A percentile compares a stretch with the other conserved stretches of the same genome.
Conservation (phyloP, 2,888 invertebrate genomes). For the Eutolmus rufibarbis region DNA sequence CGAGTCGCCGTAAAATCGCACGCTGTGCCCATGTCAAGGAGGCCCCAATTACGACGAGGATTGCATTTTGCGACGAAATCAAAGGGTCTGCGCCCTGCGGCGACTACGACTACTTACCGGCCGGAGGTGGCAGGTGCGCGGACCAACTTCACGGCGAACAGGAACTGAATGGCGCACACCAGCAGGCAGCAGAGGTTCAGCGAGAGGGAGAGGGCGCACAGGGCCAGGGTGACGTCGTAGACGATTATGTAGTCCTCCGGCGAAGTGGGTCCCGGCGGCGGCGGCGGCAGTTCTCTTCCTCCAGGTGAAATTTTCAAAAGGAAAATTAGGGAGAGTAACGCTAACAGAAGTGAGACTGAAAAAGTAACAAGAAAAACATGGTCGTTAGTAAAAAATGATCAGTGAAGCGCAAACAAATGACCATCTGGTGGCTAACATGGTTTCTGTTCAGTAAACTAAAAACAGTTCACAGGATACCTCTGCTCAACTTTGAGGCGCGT, state of each 20-base stretch:
- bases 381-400: background rate
- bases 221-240: conserved; percentile 88
- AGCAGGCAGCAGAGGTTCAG: conserved; percentile 89
- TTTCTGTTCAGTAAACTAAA: background rate
- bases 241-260: conserved; percentile 86
- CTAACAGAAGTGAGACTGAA: conserved; percentile 79
- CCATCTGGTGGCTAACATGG: background rate
- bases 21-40: background rate
- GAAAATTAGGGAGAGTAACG: conserved; percentile 83
- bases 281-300: conserved; percentile 63
- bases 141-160: conserved; percentile 91
- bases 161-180: conserved; percentile 92
- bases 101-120: conserved; percentile 63
- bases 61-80: background rate
- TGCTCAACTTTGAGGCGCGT: conserved; percentile 13
- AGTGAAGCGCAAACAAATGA: background rate
- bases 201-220: conserved; percentile 87
- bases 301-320: conserved; percentile 80
- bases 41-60: background rate
- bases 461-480: background rate
- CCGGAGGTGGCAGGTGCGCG: conserved; percentile 81
- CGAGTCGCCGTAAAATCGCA: background rate
- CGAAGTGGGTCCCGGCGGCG: conserved; percentile 64
- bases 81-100: background rate
- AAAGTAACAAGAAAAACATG: background rate